Conservation (phyloP, 2,888 invertebrate species). For the Melinopterus prodromus region DNA sequence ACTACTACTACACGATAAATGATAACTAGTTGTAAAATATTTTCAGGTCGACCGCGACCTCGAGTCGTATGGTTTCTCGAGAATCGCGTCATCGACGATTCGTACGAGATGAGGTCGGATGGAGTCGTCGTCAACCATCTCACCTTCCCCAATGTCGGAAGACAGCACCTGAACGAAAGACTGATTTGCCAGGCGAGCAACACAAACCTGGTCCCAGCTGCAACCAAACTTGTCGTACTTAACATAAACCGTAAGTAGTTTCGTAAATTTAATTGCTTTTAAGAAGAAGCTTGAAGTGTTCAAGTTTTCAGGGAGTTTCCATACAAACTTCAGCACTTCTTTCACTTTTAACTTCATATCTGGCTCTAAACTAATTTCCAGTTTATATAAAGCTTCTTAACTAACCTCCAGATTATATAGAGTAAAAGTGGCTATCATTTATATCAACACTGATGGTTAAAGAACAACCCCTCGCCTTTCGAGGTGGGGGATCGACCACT, state of each 20-base stretch:
- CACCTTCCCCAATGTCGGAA: slow-evolving; percentile 79
- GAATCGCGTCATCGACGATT: slow-evolving; percentile 84
- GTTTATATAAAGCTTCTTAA: too few species aligned
- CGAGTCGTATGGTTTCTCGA: slow-evolving; percentile 86
- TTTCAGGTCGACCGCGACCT: slow-evolving; percentile 77
- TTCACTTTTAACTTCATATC: too few species aligned
- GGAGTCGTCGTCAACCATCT: slow-evolving; percentile 81
- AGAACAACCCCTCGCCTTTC: neutral
- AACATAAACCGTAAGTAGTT: slow-evolving; percentile 84
- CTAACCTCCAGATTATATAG: too few species aligned
- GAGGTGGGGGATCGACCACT: neutral
- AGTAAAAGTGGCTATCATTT: neutral
- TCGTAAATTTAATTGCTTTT: neutral
- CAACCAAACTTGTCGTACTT: slow-evolving; percentile 79
- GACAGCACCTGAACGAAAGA: slow-evolving; percentile 83
- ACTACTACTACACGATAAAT: too few species aligned
- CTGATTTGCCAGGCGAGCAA: slow-evolving; percentile 89
- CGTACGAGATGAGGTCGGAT: slow-evolving; percentile 74
- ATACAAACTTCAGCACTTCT: too few species aligned
- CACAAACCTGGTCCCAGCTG: slow-evolving; percentile 82
- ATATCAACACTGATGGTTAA: neutral
- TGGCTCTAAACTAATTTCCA: too few species aligned
- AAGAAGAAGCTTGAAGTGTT: neutral
- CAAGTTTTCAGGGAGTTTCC: too few species aligned
- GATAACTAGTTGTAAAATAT: slow-evolving; percentile 12